phyloP scores from a whole-genome alignment of 2,113 vertebrate species.

The Theropithecus gelada region DNA sequence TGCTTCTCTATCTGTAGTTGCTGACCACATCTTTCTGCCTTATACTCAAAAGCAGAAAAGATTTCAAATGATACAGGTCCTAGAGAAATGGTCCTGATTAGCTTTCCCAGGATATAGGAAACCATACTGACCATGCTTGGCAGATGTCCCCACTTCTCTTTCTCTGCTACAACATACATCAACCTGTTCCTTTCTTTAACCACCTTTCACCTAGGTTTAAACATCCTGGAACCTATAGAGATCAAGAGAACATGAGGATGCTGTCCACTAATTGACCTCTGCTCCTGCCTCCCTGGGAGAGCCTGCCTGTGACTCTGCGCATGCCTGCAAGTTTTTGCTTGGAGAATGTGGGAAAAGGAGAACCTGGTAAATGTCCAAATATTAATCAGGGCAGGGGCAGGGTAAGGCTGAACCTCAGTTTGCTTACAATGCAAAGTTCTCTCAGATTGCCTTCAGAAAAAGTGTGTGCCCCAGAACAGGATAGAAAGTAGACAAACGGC shows the following conservation, averaged over 20 bases:
- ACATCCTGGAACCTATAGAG: neutral
- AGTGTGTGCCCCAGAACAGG: neutral
- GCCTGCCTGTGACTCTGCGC: neutral
- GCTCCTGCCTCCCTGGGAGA: neutral
- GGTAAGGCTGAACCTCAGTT: neutral
- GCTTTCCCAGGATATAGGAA: neutral
- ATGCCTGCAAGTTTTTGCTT: neutral
- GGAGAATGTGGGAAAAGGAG: neutral
- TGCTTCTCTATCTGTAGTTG: neutral
- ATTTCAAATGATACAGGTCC: neutral
- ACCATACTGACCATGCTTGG: neutral
- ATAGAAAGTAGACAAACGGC: neutral
- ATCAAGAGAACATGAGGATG: neutral
- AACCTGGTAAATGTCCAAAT: neutral
- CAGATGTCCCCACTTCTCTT: neutral
- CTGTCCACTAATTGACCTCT: neutral
- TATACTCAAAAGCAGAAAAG: neutral
- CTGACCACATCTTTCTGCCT: neutral
- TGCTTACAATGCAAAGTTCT: neutral
- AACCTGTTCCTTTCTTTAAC: neutral
- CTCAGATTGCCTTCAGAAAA: neutral
- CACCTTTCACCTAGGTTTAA: neutral
- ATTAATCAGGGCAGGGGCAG: neutral
- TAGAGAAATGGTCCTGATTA: neutral
- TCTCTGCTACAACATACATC: accelerated